phyloP scores from a whole-genome alignment of 2,797 vertebrate species.

The Galagoides demidoff region DNA sequence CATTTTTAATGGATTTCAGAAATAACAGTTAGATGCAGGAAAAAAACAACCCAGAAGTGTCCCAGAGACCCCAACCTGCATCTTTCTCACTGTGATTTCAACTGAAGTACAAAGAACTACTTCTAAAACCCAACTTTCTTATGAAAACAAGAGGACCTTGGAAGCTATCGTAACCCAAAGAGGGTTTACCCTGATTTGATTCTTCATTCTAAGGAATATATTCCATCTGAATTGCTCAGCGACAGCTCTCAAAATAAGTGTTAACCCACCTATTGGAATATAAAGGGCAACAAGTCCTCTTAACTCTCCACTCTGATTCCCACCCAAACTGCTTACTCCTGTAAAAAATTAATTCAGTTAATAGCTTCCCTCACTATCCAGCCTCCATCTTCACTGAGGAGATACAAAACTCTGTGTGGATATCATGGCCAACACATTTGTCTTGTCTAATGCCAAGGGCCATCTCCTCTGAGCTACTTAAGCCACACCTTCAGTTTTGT shows the following conservation, averaged over 20 bases:
- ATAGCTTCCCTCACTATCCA: neutral
- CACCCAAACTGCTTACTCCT: neutral
- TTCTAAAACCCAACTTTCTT: neutral
- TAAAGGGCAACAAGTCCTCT: neutral
- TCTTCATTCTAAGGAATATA: neutral
- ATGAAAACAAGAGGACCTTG: neutral
- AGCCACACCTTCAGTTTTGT: neutral
- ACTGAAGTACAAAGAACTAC: neutral
- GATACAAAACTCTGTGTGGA: neutral
- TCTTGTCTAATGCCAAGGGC: neutral
- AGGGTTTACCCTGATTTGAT: neutral
- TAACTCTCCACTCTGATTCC: conserved; percentile 18
- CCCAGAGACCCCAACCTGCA: neutral
- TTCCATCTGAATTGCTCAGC: neutral
- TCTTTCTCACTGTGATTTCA: neutral
- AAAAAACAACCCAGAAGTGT: neutral
- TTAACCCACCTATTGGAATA: neutral
- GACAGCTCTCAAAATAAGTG: neutral
- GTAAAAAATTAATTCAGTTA: neutral
- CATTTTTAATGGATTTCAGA: conserved; percentile 56
- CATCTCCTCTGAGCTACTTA: neutral
- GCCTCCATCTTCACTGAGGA: neutral
- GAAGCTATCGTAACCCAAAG: neutral
- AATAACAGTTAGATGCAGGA: conserved; percentile 2
- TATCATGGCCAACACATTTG: fast-evolving